Percentiles rank a stretch among this genome's conserved stretches.
Evolutionary conservation across 2,797 vertebrate genomes (phyloP).

Genomic region (Pteropus rufus): DNA sequence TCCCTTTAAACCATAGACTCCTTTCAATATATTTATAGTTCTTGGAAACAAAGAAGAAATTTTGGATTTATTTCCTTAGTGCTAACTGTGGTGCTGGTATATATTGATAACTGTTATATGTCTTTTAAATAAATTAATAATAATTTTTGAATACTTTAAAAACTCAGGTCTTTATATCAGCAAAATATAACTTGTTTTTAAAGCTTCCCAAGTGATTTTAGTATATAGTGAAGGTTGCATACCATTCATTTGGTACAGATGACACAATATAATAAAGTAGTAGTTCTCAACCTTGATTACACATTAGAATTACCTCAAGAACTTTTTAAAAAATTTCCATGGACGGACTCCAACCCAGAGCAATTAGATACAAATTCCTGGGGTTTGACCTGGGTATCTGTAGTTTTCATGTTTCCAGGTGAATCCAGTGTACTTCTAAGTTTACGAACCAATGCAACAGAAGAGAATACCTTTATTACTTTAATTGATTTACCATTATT

Average conservation of each 20-base stretch:
- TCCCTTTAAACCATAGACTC: background rate
- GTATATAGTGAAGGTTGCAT: background rate
- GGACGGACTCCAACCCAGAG: background rate
- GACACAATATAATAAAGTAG: background rate
- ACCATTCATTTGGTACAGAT: background rate
- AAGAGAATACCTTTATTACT: background rate
- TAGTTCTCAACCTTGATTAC: background rate
- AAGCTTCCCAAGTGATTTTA: background rate
- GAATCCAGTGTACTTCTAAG: background rate
- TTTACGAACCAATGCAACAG: background rate
- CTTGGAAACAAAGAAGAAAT: background rate
- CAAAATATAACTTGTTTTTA: background rate
- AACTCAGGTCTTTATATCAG: background rate
- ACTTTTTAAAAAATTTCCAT: background rate
- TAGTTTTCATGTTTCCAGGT: background rate
- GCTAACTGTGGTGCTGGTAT: background rate
- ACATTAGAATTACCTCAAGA: background rate
- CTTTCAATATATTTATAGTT: background rate
- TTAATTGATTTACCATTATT: background rate
- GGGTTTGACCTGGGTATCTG: background rate
- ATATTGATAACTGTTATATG: background rate
- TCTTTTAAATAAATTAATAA: slow-evolving; percentile 9
- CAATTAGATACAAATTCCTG: background rate
- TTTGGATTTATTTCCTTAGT: background rate
- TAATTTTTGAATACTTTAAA: background rate